A percentile compares a stretch with the other conserved stretches of the same genome.
Evolutionary conservation across 2,113 vertebrate genomes (phyloP).

Genomic region (Ramphastos sulfuratus): DNA sequence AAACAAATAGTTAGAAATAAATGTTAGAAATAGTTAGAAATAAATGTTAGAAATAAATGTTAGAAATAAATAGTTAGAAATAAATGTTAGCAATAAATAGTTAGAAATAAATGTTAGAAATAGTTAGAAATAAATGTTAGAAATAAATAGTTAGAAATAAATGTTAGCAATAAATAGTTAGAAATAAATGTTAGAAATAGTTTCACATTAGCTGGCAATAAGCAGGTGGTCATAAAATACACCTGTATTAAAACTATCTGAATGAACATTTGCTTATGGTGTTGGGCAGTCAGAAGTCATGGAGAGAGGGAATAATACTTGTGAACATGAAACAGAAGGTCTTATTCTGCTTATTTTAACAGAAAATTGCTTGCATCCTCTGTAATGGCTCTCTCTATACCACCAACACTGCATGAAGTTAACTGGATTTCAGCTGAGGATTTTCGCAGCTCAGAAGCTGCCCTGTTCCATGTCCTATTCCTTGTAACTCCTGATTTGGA

Average conservation of each 20-base stretch:
- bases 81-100: too few species aligned
- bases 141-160: too few species aligned
- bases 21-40: too few species aligned
- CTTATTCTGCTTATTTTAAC: background rate
- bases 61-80: too few species aligned
- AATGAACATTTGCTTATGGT: background rate
- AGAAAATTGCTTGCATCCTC: background rate
- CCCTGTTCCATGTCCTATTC: background rate
- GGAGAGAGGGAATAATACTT: conserved; percentile 10
- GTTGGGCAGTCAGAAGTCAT: conserved; percentile 8
- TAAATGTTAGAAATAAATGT: too few species aligned
- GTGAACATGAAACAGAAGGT: conserved; percentile 20
- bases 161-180: too few species aligned
- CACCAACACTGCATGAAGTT: background rate
- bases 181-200: background rate
- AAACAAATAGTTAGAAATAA: too few species aligned
- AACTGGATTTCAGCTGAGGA: conserved; percentile 7
- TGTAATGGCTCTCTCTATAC: background rate
- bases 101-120: background rate
- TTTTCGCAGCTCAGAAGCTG: background rate
- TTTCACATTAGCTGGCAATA: conserved; percentile 51
- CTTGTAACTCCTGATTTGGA: background rate
- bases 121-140: background rate
- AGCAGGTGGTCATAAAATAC: conserved; percentile 28
- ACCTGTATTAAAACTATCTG: background rate